Percentiles rank a stretch among this genome's conserved stretches.
Conservation (phyloP, 2,113 vertebrate genomes). For the Nothocercus julius region DNA sequence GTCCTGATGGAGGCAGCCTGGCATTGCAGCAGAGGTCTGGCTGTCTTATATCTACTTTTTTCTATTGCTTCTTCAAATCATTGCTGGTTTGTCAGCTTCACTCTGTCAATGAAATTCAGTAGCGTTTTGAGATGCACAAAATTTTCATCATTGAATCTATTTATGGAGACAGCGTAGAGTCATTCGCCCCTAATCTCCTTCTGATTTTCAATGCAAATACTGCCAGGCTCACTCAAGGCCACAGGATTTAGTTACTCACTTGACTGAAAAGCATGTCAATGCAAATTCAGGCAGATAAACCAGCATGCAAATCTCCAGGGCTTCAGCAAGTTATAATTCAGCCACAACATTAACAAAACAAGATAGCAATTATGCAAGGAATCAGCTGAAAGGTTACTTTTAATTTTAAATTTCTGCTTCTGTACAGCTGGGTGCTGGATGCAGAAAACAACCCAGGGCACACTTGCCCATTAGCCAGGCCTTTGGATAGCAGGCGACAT, state of each 20-base stretch:
- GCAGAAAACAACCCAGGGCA: slow-evolving; percentile 31
- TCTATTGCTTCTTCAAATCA: neutral
- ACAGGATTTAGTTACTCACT: slow-evolving; percentile 73
- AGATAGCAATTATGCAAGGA: slow-evolving; percentile 77
- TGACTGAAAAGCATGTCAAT: slow-evolving; percentile 78
- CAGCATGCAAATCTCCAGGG: slow-evolving; percentile 68
- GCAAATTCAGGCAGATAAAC: slow-evolving; percentile 74
- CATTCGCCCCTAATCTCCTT: slow-evolving; percentile 50
- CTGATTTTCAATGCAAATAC: slow-evolving; percentile 76
- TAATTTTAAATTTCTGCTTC: slow-evolving; percentile 73
- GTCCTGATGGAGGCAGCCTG: neutral
- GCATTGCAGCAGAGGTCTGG: neutral
- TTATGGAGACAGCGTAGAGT: slow-evolving; percentile 36
- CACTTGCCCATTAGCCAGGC: slow-evolving; percentile 28
- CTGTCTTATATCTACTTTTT: neutral
- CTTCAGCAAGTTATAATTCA: slow-evolving; percentile 75
- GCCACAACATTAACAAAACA: slow-evolving; percentile 72
- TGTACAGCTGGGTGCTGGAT: slow-evolving; percentile 44
- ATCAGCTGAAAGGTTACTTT: slow-evolving; percentile 76
- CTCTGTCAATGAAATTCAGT: slow-evolving; percentile 42
- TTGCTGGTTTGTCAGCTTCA: neutral
- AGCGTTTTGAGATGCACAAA: slow-evolving; percentile 24
- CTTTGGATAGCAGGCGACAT: slow-evolving; percentile 16
- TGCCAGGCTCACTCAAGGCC: slow-evolving; percentile 58
- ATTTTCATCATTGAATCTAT: slow-evolving; percentile 63